These are phyloP conservation scores for Pseudorasbora parva DNA, from an alignment of 2,113 vertebrate genomes.

Conservation along the genomic window DNA sequence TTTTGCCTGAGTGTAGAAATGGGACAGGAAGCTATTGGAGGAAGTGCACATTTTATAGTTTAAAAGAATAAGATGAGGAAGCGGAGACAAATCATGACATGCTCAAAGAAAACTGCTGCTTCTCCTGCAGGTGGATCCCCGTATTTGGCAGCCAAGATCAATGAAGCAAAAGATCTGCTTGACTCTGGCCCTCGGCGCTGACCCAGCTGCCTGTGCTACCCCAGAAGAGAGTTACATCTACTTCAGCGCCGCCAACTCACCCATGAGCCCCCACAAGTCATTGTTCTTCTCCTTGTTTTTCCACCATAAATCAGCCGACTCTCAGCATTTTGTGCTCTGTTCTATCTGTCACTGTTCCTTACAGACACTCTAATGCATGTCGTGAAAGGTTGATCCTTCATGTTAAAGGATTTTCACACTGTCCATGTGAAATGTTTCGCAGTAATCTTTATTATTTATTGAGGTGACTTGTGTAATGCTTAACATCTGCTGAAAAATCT, in stretches of 20 bases:
- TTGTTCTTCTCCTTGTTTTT: not conserved
- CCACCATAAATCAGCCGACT: constrained; percentile 20
- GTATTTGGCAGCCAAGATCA: constrained; percentile 87
- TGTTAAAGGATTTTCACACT: constrained; percentile 9
- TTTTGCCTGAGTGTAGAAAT: no score
- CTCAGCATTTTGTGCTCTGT: not conserved
- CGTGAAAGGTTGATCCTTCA: not conserved
- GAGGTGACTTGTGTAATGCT: constrained; percentile 11
- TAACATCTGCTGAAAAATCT: not conserved
- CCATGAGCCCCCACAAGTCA: not conserved
- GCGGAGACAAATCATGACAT: not conserved
- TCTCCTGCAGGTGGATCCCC: constrained; percentile 81
- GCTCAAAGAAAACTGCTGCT: constrained; percentile 32
- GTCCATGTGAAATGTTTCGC: not conserved
- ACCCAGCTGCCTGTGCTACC: constrained; percentile 47
- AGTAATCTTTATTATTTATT: not conserved
- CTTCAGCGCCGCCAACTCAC: constrained; percentile 18
- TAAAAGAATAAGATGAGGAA: not conserved
- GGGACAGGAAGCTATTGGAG: not conserved
- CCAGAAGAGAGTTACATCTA: constrained; percentile 7
- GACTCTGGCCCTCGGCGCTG: constrained; percentile 77
- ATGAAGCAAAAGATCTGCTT: constrained; percentile 86
- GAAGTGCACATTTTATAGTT: not conserved
- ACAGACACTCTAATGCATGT: not conserved
- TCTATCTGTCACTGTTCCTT: not conserved